These are phyloP conservation scores for Lophochroa leadbeateri DNA, from an alignment of 2,113 vertebrate genomes.

Conservation along the genomic window DNA sequence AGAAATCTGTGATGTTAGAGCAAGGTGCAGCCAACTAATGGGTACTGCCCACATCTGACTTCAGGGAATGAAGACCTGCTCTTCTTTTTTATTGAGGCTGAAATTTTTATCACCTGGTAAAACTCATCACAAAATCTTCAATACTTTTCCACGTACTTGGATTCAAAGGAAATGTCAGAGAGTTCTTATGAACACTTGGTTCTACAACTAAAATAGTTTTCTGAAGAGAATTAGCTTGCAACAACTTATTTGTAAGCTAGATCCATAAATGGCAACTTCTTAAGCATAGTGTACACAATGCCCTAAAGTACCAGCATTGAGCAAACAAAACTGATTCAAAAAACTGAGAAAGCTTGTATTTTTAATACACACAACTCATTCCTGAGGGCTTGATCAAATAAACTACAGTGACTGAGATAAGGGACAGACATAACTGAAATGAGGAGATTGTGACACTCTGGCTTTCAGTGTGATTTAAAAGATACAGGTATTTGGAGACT, in stretches of 20 bases:
- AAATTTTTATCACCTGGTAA: not conserved
- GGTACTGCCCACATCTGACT: not conserved
- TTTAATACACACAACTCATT: conserved; percentile 1
- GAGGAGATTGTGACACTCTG: not conserved
- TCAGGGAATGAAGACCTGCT: not conserved
- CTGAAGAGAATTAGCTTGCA: not conserved
- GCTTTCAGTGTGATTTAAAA: not conserved
- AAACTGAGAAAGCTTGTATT: not conserved
- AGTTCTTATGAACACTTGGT: not conserved
- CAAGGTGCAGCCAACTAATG: not conserved
- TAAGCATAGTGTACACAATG: not conserved
- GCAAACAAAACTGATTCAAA: conserved; percentile 8
- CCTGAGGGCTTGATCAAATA: not conserved
- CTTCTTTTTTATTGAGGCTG: not conserved
- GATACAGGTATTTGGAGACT: not conserved
- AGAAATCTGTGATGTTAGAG: not conserved
- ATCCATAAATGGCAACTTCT: not conserved
- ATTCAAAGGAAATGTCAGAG: not conserved
- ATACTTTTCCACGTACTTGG: not conserved
- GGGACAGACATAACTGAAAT: not conserved
- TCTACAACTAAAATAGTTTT: not conserved
- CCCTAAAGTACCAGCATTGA: not conserved
- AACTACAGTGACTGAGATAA: not conserved
- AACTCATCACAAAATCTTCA: not conserved
- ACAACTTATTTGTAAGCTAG: conserved; percentile 18